Conservation (phyloP, 2,113 vertebrate genomes). For the Tragelaphus scriptus region DNA sequence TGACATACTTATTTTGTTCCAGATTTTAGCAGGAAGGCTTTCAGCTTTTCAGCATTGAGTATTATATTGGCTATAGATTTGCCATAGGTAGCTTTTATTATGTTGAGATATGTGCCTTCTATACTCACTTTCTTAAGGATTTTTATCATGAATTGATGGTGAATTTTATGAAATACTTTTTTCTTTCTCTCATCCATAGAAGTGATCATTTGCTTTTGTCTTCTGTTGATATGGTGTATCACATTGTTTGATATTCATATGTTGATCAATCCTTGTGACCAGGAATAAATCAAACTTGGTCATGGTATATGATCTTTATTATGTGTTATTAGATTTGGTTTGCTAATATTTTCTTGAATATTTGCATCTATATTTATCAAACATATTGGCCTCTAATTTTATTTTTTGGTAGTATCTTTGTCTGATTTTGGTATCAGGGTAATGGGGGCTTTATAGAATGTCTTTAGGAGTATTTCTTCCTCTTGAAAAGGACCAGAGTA, state of each 20-base stretch:
- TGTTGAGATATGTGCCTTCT: background rate
- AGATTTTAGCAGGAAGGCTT: background rate
- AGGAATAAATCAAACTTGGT: background rate
- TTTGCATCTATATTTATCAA: background rate
- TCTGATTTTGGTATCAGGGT: background rate
- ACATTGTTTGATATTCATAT: background rate
- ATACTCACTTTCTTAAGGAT: background rate
- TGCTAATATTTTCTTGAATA: background rate
- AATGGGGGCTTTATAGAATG: background rate
- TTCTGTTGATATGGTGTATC: background rate
- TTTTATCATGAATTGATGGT: background rate
- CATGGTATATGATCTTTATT: background rate
- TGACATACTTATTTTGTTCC: background rate
- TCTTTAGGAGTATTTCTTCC: background rate
- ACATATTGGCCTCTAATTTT: background rate
- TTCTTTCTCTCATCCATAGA: background rate
- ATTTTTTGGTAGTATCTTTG: background rate
- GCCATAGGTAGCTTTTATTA: background rate
- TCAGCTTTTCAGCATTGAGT: background rate
- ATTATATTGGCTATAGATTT: background rate
- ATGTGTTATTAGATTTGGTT: background rate
- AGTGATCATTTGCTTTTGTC: background rate
- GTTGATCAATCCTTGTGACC: background rate
- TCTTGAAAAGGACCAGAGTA: background rate
- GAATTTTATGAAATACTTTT: background rate